Evolutionary conservation across 2,113 vertebrate genomes (phyloP), one percentile per base, ranked within the genome.

Genomic region (Quiscalus mexicanus): DNA sequence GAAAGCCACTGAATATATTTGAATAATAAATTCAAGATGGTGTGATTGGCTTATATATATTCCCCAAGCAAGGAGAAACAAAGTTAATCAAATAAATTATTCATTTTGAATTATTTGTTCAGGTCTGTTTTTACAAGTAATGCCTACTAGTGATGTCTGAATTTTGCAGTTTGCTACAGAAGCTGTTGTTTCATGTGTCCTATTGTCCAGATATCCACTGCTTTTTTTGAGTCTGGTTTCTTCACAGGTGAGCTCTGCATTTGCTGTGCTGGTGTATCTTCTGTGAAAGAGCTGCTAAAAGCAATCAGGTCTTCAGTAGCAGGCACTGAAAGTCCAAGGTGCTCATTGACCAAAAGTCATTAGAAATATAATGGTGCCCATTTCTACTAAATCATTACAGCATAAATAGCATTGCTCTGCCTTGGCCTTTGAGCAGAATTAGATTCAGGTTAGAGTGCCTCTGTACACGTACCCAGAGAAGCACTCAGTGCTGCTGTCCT

Each of bases 11-110:
- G 96, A 89, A 95, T 96, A 93, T 75, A 94, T 97, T 96, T 96
- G 95, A 97, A 96, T 96, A 95, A 94, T 82, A 95, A 87, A 94
- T 96, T 93, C 69, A 89, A 62, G 80, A 89, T 68, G 76, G 90
- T 92, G 86, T 90, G 80, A 95, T 93, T 95, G 92, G 90, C 62
- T 95, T 87, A 84, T 84, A 85, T 87, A 81, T 92, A 96, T 92
- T 94, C 90, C 73, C 86, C 2, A 24, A 93, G 89, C 88, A 93
- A 94, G 67, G 58, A 87, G 71, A 93, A 73, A 75, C 73, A 87
- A 94, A 94, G 94, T 90, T 95, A 96, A 96, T 94, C 90, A 92
- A 86, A 95, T 95, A 96, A 94, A 96, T 97, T 90, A 95, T 96
- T 97, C 95, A 96, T 95, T 93, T 81, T 82, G 86, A 93, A 65